Percentiles rank a stretch among this genome's conserved stretches.
Evolutionary conservation across 2,797 vertebrate genomes (phyloP).

Genomic region (Urosaurus nigricauda): DNA sequence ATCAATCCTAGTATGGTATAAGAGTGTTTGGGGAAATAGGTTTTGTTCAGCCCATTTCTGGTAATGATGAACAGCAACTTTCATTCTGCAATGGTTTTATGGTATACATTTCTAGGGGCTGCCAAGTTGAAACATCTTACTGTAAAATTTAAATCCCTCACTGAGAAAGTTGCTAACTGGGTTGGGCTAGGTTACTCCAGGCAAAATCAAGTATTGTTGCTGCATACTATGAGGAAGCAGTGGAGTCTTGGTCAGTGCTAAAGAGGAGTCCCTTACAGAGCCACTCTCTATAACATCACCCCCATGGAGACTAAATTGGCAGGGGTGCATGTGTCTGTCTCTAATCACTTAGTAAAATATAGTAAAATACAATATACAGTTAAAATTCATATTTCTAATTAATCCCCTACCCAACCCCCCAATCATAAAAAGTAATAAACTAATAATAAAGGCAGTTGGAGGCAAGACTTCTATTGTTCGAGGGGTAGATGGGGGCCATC

Average conservation of each 20-base stretch:
- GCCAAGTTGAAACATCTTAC: background rate
- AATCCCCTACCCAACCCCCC: no score
- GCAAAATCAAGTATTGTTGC: background rate
- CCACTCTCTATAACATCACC: no score
- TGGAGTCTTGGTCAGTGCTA: background rate
- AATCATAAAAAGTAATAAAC: no score
- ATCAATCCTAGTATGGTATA: background rate
- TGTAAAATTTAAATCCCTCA: background rate
- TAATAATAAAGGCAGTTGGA: no score
- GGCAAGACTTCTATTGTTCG: no score
- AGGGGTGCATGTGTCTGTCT: no score
- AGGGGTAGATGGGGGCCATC: no score
- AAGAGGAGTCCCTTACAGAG: no score
- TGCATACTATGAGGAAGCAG: background rate
- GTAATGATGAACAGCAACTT: background rate
- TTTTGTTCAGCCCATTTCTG: conserved; percentile 3
- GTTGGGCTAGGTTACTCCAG: background rate
- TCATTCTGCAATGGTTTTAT: background rate
- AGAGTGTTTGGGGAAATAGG: background rate
- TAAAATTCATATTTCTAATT: no score
- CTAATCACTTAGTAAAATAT: no score
- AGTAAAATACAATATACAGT: no score
- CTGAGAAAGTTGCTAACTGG: background rate
- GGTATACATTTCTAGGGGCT: background rate
- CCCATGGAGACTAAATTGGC: no score